Conservation (phyloP, 2,113 vertebrate genomes). For the Crocuta crocuta region DNA sequence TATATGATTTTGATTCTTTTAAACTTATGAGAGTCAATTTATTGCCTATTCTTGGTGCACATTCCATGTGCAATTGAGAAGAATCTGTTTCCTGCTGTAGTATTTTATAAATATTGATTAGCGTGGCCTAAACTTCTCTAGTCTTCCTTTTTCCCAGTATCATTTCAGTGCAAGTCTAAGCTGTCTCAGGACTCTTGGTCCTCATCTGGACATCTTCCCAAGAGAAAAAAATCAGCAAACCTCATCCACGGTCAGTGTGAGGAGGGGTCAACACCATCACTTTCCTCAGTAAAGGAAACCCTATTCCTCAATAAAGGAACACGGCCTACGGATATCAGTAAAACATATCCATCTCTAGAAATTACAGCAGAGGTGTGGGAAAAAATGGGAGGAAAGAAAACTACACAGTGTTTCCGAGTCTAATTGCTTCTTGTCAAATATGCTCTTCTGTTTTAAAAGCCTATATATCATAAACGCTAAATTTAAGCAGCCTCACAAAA, state of each 20-base stretch:
- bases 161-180: neutral
- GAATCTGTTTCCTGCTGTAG: neutral
- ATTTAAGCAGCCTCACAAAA: constrained; percentile 37
- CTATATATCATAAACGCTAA: neutral
- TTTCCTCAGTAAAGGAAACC: neutral
- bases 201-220: neutral
- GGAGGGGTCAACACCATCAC: neutral
- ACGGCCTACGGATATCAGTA: neutral
- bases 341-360: neutral
- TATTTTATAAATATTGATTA: constrained; percentile 10
- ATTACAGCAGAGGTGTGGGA: neutral
- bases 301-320: neutral
- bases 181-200: neutral
- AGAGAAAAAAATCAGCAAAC: neutral
- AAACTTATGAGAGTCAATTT: neutral
- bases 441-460: constrained; percentile 27
- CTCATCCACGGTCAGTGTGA: neutral
- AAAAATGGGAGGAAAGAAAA: neutral
- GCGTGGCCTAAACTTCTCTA: neutral
- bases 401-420: neutral
- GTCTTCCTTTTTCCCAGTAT: neutral
- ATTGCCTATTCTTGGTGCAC: neutral
- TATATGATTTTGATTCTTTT: neutral
- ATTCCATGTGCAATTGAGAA: neutral
- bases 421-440: constrained; percentile 41